Evolutionary conservation across 2,113 vertebrate species (phyloP).

Genomic region (Orycteropus afer): DNA sequence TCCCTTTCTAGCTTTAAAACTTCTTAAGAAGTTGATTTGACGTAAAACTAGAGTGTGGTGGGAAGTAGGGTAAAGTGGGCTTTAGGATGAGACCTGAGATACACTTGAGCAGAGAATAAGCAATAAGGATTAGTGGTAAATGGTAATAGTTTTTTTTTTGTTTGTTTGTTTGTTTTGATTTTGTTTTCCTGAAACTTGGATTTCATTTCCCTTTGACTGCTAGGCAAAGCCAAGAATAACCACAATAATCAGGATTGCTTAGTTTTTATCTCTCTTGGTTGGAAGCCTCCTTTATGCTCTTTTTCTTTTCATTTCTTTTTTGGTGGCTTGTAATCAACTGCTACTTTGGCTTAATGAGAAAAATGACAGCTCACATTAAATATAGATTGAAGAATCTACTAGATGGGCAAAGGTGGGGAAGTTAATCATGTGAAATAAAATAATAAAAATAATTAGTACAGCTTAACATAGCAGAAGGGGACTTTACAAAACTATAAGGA

Average conservation of each 20-base stretch:
- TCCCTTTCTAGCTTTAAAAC: not conserved
- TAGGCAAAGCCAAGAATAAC: not conserved
- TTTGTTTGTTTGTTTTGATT: not conserved
- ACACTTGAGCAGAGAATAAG: not conserved
- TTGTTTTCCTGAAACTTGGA: not conserved
- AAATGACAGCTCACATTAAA: not conserved
- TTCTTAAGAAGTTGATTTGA: not conserved
- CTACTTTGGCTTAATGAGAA: conserved; percentile 42
- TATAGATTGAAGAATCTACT: conserved; percentile 4
- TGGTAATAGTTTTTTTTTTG: not conserved
- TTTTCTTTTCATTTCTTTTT: not conserved
- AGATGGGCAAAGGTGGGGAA: not conserved
- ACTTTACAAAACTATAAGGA: not conserved
- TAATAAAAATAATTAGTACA: conserved; percentile 32
- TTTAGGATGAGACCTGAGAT: not conserved
- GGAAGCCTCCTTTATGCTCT: not conserved
- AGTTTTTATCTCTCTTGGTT: not conserved
- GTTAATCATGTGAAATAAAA: not conserved
- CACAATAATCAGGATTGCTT: not conserved
- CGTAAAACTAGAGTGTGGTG: not conserved
- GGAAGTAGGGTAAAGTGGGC: not conserved
- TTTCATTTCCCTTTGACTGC: not conserved
- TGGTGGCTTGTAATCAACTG: not conserved
- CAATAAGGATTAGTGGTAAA: not conserved
- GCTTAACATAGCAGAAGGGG: not conserved